Conservation (phyloP, 2,797 vertebrate genomes). For the Crypturellus tataupa region DNA sequence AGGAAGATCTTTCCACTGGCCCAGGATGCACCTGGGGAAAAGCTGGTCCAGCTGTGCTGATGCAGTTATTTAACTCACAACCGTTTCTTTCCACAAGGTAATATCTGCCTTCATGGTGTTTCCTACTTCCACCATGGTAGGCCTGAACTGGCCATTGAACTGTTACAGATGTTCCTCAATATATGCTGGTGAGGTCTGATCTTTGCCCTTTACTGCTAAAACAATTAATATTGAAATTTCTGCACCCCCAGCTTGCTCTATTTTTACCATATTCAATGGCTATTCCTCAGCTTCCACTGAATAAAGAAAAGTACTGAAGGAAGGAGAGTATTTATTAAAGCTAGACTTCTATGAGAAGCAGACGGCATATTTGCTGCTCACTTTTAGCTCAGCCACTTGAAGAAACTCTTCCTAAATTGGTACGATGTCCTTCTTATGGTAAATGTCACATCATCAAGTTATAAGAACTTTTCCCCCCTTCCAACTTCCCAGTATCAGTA, state of each 20-base stretch:
- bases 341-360: neutral
- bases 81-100: neutral
- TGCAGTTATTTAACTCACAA: neutral
- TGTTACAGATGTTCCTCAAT: neutral
- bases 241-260: neutral
- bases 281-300: neutral
- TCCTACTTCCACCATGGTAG: rapidly evolving
- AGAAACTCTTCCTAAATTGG: neutral
- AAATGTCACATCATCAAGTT: neutral
- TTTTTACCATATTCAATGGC: neutral
- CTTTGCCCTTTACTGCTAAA: neutral
- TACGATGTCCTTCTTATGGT: rapidly evolving
- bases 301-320: neutral
- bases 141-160: rapidly evolving
- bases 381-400: neutral
- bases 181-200: neutral
- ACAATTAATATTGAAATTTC: neutral
- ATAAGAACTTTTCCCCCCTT: neutral
- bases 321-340: neutral
- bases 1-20: neutral
- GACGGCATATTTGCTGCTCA: neutral
- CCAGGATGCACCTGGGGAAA: neutral
- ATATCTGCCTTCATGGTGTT: rapidly evolving
- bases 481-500: neutral
- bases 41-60: neutral